These are phyloP conservation scores for Epizoanthus scotinus DNA, from an alignment of 92 coral and sea anemone genomes.

Conservation along the genomic window DNA sequence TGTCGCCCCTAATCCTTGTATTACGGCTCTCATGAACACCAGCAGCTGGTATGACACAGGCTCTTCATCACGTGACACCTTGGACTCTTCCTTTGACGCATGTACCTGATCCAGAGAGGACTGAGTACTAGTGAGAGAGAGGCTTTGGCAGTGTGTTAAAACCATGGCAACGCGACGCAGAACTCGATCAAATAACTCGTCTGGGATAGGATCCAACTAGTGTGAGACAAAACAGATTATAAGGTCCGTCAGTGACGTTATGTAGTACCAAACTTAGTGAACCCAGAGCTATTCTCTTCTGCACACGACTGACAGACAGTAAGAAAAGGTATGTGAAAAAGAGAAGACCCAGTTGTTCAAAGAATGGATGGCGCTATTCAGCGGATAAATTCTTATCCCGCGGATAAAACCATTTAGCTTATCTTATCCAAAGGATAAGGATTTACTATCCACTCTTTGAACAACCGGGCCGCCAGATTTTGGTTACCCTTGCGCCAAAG, in stretches of 20 bases:
- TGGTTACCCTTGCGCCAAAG: too few species aligned
- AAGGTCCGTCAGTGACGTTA: background rate
- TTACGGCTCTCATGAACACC: conserved; percentile 17
- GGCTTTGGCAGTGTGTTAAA: conserved; percentile 70
- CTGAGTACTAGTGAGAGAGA: conserved; percentile 66
- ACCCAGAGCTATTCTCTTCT: too few species aligned
- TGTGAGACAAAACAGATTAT: background rate
- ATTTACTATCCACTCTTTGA: too few species aligned
- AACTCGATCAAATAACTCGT: conserved; percentile 75
- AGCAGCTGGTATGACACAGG: conserved; percentile 5
- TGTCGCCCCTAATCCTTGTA: conserved; percentile 4
- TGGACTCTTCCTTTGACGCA: background rate
- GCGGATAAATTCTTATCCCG: too few species aligned
- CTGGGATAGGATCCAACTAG: conserved; percentile 74
- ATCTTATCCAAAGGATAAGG: too few species aligned
- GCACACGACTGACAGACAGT: too few species aligned
- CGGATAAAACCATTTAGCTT: too few species aligned
- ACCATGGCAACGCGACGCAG: conserved; percentile 74
- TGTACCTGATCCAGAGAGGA: conserved; percentile 52
- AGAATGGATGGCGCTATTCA: too few species aligned
- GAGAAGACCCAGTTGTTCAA: too few species aligned
- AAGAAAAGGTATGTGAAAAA: too few species aligned
- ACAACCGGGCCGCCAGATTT: too few species aligned
- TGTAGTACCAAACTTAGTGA: background rate
- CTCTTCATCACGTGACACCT: conserved; percentile 8